These are phyloP conservation scores for Ephydatia muelleri DNA, from an alignment of 37 sponge, comb jelly and placozoan species.

Conservation along the genomic window DNA sequence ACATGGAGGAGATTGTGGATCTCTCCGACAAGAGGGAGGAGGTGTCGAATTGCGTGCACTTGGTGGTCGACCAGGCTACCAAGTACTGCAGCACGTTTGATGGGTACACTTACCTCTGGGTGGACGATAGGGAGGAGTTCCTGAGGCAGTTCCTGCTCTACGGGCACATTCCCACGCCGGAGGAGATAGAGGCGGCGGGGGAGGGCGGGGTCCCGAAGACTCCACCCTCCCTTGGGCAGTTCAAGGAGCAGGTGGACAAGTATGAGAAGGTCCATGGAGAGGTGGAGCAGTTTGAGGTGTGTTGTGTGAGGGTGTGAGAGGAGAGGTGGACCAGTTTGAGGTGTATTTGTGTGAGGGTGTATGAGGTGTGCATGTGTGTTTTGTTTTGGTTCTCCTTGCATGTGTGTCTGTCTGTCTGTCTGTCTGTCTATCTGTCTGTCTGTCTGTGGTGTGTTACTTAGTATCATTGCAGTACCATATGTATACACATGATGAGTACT, in stretches of 20 bases:
- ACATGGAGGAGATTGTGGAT: conserved; percentile 96
- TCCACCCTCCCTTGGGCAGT: conserved; percentile 90
- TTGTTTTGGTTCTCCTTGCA: no score
- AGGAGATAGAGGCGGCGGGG: conserved; percentile 95
- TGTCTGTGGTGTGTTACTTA: no score
- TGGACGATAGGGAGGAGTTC: conserved; percentile 93
- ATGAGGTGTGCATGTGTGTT: no score
- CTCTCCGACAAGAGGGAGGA: conserved; percentile 89
- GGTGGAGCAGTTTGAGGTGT: no score
- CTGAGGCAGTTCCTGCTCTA: conserved; percentile 94
- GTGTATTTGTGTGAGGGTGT: conserved; percentile 32
- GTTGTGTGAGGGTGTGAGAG: no score
- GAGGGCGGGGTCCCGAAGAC: conserved; percentile 91
- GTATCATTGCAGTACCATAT: no score
- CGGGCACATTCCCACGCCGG: conserved; percentile 92
- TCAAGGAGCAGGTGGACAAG: conserved; percentile 94
- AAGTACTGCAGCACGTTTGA: conserved; percentile 86
- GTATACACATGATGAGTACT: no score
- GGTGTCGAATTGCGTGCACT: conserved; percentile 58
- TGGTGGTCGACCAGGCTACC: conserved; percentile 46
- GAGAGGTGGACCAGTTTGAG: conserved; percentile 55
- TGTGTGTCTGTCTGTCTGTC: no score
- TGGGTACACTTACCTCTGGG: conserved; percentile 94
- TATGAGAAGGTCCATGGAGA: conserved; percentile 91
- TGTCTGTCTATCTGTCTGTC: no score